Evolutionary conservation across 2,888 invertebrate species (phyloP).

Genomic region (Amiota communis): DNA sequence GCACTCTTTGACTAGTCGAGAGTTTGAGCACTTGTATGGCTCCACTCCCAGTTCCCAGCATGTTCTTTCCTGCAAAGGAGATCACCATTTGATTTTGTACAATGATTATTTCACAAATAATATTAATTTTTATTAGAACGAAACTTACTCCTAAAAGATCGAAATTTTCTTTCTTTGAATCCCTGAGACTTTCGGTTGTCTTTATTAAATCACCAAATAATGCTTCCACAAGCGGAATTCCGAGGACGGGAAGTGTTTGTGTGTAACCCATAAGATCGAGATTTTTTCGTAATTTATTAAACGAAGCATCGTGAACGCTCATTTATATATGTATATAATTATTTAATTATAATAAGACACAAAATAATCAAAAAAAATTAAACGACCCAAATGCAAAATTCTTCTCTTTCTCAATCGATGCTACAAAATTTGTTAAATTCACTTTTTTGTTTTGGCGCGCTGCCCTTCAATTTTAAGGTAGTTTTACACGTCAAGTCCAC

Average conservation of each 20-base stretch:
- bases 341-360: no score
- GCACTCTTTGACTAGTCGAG: slow-evolving; percentile 82
- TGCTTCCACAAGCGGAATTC: slow-evolving; percentile 85
- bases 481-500: no score
- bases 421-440: no score
- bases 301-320: slow-evolving; percentile 60
- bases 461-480: no score
- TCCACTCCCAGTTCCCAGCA: slow-evolving; percentile 82
- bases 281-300: slow-evolving; percentile 76
- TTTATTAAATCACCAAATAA: slow-evolving; percentile 87
- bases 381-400: no score
- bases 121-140: slow-evolving; percentile 16
- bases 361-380: no score
- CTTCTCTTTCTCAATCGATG: no score
- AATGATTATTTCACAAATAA: slow-evolving; percentile 33
- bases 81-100: neutral
- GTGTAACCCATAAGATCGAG: slow-evolving; percentile 88
- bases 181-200: slow-evolving; percentile 89
- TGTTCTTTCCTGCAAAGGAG: slow-evolving; percentile 78
- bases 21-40: slow-evolving; percentile 87
- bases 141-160: slow-evolving; percentile 77
- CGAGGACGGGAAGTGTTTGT: slow-evolving; percentile 83
- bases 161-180: slow-evolving; percentile 85
- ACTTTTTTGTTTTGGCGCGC: no score
- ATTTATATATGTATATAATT: neutral